Evolutionary conservation across 37 sponge, comb jelly and placozoan species (phyloP).

Genomic region (Dysidea cf. avara): DNA sequence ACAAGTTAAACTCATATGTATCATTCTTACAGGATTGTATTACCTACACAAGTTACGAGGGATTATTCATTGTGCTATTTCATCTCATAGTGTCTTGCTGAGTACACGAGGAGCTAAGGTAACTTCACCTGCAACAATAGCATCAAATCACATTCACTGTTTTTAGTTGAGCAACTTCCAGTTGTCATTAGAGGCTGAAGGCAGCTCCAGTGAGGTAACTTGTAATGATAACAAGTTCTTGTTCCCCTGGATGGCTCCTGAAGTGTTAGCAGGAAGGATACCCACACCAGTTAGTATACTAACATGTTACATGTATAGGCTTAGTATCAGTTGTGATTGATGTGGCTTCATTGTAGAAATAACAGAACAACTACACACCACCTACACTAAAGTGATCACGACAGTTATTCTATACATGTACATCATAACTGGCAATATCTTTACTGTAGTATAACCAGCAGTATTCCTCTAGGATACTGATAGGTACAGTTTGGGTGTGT

Average conservation of each 20-base stretch:
- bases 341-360: too few species aligned
- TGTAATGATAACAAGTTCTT: too few species aligned
- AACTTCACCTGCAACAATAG: background rate
- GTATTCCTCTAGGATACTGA: constrained; percentile 28
- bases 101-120: background rate
- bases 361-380: too few species aligned
- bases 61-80: constrained; percentile 18
- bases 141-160: too few species aligned
- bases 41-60: constrained; percentile 29
- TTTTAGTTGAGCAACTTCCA: constrained; percentile 17
- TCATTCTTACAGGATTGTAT: too few species aligned
- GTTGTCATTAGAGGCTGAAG: constrained; percentile 26
- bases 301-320: too few species aligned
- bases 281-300: constrained; percentile 26
- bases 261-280: constrained; percentile 14
- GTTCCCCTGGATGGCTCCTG: constrained; percentile 43
- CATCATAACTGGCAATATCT: too few species aligned
- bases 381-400: too few species aligned
- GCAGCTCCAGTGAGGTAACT: too few species aligned
- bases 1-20: too few species aligned
- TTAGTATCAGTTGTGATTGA: too few species aligned
- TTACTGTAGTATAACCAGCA: background rate
- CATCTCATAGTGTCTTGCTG: constrained; percentile 24
- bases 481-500: constrained; percentile 35
- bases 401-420: too few species aligned